Percentiles rank a stretch among this genome's conserved stretches.
Evolutionary conservation across 2,888 invertebrate species (phyloP).

Genomic region (Neuroscelio doddi): DNA sequence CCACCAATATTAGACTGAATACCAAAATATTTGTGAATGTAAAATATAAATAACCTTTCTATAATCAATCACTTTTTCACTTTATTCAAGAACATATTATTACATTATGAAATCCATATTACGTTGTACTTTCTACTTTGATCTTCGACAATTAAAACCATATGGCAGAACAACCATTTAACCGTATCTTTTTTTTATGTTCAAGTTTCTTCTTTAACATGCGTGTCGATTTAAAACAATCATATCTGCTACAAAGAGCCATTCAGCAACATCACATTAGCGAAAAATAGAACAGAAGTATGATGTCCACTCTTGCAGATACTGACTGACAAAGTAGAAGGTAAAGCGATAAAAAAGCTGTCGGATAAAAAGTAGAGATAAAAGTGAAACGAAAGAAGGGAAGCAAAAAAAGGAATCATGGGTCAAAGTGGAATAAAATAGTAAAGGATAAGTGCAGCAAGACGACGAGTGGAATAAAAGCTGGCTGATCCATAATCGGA

Average conservation of each 20-base stretch:
- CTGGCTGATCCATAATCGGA: constrained; percentile 53
- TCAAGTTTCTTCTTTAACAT: constrained; percentile 12
- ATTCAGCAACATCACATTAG: not conserved
- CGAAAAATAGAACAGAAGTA: not conserved
- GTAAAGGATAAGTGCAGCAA: constrained; percentile 36
- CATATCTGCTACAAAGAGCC: constrained; percentile 30
- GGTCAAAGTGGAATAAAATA: constrained; percentile 26
- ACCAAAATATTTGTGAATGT: too few species aligned
- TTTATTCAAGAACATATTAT: too few species aligned
- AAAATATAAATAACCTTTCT: too few species aligned
- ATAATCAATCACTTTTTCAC: too few species aligned
- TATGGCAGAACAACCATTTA: too few species aligned
- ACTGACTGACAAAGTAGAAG: not conserved
- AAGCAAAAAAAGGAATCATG: constrained; percentile 17
- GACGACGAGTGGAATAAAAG: constrained; percentile 46
- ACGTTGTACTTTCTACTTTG: too few species aligned
- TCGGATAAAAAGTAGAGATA: not conserved
- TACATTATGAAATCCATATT: too few species aligned
- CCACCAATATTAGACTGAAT: too few species aligned
- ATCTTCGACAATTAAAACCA: too few species aligned
- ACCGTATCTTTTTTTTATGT: constrained; percentile 24
- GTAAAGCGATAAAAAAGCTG: constrained; percentile 7
- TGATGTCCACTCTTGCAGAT: constrained; percentile 2
- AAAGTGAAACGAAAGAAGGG: constrained; percentile 4
- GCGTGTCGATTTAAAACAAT: constrained; percentile 20